Evolutionary conservation across 2,113 vertebrate genomes (phyloP).

Genomic region (Ovis canadensis): DNA sequence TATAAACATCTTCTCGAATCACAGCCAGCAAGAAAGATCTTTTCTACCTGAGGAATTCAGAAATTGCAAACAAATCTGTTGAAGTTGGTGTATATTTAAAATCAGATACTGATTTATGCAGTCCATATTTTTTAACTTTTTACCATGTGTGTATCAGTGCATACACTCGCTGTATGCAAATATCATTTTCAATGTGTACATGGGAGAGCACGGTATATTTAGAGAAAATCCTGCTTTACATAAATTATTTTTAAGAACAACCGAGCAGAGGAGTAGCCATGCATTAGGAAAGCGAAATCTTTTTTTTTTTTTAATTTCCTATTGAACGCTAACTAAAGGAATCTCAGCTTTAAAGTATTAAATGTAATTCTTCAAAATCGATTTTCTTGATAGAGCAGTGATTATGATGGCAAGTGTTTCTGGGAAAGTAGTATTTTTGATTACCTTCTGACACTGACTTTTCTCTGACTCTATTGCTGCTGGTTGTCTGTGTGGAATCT

Average conservation of each 20-base stretch:
- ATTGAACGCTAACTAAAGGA: neutral
- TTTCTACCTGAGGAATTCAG: conserved; percentile 60
- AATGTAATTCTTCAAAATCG: neutral
- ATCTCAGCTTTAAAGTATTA: conserved; percentile 1
- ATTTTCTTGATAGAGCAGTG: neutral
- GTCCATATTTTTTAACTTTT: conserved; percentile 62
- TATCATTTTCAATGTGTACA: conserved; percentile 52
- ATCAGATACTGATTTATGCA: conserved; percentile 60
- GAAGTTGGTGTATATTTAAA: conserved; percentile 60
- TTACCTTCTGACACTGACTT: neutral
- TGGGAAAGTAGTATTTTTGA: neutral
- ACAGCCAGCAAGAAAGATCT: conserved; percentile 36
- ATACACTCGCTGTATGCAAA: conserved; percentile 61
- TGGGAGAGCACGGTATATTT: conserved; percentile 45
- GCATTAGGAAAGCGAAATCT: conserved; percentile 4
- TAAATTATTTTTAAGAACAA: conserved; percentile 68
- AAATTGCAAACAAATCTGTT: conserved; percentile 68
- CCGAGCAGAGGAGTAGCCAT: conserved; percentile 7
- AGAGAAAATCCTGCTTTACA: conserved; percentile 62
- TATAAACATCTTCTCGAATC: conserved; percentile 33
- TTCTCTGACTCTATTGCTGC: neutral
- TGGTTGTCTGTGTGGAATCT: neutral
- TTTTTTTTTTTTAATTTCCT: neutral
- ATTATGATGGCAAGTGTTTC: neutral
- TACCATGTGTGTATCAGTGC: conserved; percentile 55